Percentiles rank a stretch among this genome's conserved stretches.
phyloP scores from a whole-genome alignment of 2,113 vertebrate species.

The Hucho hucho region DNA sequence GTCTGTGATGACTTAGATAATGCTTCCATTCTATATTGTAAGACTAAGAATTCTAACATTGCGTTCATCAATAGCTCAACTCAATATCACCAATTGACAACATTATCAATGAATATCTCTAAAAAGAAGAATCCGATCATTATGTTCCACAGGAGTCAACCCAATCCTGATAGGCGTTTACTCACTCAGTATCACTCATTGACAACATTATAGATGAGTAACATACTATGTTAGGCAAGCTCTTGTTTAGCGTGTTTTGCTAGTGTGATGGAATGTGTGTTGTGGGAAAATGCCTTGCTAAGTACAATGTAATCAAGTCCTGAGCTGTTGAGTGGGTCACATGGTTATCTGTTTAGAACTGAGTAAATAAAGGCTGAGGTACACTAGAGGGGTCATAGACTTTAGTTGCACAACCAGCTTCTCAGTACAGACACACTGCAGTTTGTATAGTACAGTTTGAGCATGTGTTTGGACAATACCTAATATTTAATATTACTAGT shows the following conservation, averaged over 20 bases:
- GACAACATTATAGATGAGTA: neutral
- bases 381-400: neutral
- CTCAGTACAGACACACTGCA: neutral
- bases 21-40: neutral
- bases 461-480: neutral
- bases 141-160: neutral
- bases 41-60: too few relatives aligned
- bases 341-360: constrained; percentile 11
- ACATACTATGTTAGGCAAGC: neutral
- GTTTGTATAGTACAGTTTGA: neutral
- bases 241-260: neutral
- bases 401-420: neutral
- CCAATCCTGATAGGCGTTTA: neutral
- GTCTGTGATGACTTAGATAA: neutral
- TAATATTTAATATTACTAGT: neutral
- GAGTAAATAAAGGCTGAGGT: constrained; percentile 17
- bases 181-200: neutral
- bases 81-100: neutral
- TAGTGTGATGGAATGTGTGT: neutral
- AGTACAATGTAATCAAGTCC: neutral
- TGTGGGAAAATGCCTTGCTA: neutral
- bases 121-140: neutral
- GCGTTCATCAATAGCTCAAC: too few relatives aligned
- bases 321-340: constrained; percentile 28
- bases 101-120: neutral